Base-by-base conservation (phyloP, 2,888 invertebrate species). In the Orthonevra nobilis region DNA sequence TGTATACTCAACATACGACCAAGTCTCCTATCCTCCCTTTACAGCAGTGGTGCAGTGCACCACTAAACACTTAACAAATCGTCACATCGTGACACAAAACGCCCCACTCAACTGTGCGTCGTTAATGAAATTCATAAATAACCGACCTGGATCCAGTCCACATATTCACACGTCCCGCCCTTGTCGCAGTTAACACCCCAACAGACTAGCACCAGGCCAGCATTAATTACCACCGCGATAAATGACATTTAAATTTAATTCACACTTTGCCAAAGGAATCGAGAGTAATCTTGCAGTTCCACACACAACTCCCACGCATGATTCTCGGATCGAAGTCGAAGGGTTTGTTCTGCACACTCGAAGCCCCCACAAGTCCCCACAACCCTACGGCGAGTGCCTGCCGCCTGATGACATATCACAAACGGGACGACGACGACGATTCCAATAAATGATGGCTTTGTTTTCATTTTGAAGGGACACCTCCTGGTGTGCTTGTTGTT, bases 221-320 rank as follows among this genome's bases (percentile, higher is more conserved):
- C 72, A 81, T 81, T 81, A 81, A 81, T 81, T 81, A 79, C 79
- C 73, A 54, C 60, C 63, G 72, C 81, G 81, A 81, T 81, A 81
- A 81, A 75, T 81, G 81, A 75, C 81, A 81, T 81, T 81, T 81
- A 81, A 81, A 81, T 81, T 81, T 81, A 81, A 81, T 81, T 81
- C 81, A 81, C 81, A 81, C 81, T 81, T 81, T 81, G 81, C 75
- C 70, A 66, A 74, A 66, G 26, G 58, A 81, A 70, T 72, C 66
- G 58, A 63, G 61, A 19, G 56, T 81, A 75, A 81, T 81, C 81
- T 70, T 19, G 28, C 61, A 66, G 56, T 42, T 74, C 70, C 74
- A 52, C 69, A 64, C 70, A 44, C 79, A 72, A 61, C 81, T 58
- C 81, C 81, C 73, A 81, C 81, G 72, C 81, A 70, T 66, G 52